These are phyloP conservation scores for Sylvia atricapilla DNA, from an alignment of 2,113 vertebrate species.

Conservation along the genomic window DNA sequence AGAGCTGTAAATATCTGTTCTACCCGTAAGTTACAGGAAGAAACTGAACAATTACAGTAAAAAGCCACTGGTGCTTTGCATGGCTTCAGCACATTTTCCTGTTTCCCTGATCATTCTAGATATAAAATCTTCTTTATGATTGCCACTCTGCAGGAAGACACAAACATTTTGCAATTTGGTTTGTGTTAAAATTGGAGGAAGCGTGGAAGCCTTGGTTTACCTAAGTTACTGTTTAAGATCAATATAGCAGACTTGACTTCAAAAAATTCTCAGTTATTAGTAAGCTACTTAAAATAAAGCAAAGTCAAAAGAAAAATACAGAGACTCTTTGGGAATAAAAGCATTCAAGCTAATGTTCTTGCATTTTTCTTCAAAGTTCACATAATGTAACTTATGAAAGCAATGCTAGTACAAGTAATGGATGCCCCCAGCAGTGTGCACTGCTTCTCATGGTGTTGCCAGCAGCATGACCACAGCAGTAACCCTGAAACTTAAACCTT, in stretches of 20 bases:
- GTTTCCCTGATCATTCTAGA: background rate
- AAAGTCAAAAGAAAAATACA: background rate
- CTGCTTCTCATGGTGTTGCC: background rate
- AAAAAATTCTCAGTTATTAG: background rate
- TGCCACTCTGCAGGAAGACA: background rate
- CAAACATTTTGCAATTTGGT: background rate
- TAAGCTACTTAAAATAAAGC: background rate
- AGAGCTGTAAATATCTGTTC: background rate
- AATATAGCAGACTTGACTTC: background rate
- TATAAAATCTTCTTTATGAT: background rate
- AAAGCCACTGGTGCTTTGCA: background rate
- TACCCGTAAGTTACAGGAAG: background rate
- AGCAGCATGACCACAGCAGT: background rate
- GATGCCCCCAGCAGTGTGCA: background rate
- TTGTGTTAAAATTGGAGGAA: background rate
- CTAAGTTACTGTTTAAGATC: background rate
- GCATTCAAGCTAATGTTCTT: background rate
- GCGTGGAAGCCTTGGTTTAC: background rate
- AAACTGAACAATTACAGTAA: background rate
- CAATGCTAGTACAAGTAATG: background rate
- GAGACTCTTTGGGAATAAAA: background rate
- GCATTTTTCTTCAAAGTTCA: background rate
- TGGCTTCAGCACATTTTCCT: background rate
- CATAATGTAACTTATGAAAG: background rate
- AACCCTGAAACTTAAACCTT: background rate